Evolutionary conservation across 2,797 vertebrate genomes (phyloP), one percentile per base, ranked within the genome.

Genomic region (Sardinella longiceps): DNA sequence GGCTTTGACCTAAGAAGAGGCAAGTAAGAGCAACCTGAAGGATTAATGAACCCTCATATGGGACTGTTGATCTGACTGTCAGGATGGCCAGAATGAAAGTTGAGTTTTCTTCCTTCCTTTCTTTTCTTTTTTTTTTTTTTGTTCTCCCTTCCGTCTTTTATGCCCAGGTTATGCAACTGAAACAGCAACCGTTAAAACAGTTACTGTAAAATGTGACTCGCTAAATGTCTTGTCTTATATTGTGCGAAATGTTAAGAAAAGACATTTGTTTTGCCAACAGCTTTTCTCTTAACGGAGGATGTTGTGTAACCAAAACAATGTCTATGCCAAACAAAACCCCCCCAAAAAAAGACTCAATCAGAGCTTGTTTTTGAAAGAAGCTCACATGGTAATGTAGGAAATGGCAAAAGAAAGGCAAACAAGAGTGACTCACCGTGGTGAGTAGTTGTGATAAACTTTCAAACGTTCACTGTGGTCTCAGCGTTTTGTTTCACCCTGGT

Each of bases 1-100:
- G 37, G 70, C 70, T 2, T 77, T 77, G 70, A 77, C 70, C 37
- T 77, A 3, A 39, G 70, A 77, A 20, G 37, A 77, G 70, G 20
- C 18, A 77, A 77, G 70, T 20, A 18, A 77, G 70, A 77, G 18
- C 70, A 39, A 77, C 70, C 18, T 39, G 70, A 18, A 77, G 70
- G 33, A 77, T 77, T 77, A 77, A 23, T 14, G 28, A 15, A 14
- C 10, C 20, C 37, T 77, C 20, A 5, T 18, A 39, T 77, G 70
- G 30, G 30, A 43, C 70, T 18, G 33, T 39, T 77, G 70, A 77
- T 37, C 37, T 77, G 20, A 23, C 7, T 39, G 33, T 33, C 11
- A 70, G 63, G 15, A 30, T 70, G 63, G 6, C 7, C 60, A 63
- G 25, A n/a, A 58, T n/a, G 7, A 58, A 58, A n/a, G 56, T 58